These are phyloP conservation scores for Ceyx margarethae DNA, from an alignment of 2,113 vertebrate genomes.

Conservation along the genomic window DNA sequence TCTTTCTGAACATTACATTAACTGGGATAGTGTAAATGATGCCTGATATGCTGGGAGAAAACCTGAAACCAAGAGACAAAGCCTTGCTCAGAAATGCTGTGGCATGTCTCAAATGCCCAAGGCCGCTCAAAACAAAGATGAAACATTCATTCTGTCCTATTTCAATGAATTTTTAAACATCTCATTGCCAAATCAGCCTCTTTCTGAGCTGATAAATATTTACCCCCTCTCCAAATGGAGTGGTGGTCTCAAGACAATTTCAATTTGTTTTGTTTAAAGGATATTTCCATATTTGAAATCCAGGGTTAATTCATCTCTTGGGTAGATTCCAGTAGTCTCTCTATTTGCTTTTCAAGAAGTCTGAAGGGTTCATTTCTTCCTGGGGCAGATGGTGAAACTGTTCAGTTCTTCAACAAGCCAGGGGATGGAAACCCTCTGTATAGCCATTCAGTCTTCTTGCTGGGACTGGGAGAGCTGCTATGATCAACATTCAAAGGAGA, in stretches of 20 bases:
- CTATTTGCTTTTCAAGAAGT: background rate
- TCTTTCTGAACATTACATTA: background rate
- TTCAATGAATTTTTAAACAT: background rate
- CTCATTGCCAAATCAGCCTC: background rate
- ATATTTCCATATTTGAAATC: background rate
- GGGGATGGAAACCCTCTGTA: background rate
- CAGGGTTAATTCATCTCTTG: background rate
- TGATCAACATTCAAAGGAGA: background rate
- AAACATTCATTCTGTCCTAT: background rate
- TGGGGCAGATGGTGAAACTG: background rate
- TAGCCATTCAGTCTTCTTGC: background rate
- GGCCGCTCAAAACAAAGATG: background rate
- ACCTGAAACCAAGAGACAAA: background rate
- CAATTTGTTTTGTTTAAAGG: background rate
- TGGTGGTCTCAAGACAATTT: background rate
- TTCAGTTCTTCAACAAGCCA: background rate
- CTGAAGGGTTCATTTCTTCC: background rate
- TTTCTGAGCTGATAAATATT: background rate
- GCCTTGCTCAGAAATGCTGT: background rate
- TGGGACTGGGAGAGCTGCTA: background rate
- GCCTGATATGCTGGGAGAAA: background rate
- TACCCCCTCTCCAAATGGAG: background rate
- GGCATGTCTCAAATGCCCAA: background rate
- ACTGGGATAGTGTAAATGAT: background rate
- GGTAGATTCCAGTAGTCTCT: background rate